phyloP scores from a whole-genome alignment of 1,140 invertebrate species.

The Anadara kagoshimensis region DNA sequence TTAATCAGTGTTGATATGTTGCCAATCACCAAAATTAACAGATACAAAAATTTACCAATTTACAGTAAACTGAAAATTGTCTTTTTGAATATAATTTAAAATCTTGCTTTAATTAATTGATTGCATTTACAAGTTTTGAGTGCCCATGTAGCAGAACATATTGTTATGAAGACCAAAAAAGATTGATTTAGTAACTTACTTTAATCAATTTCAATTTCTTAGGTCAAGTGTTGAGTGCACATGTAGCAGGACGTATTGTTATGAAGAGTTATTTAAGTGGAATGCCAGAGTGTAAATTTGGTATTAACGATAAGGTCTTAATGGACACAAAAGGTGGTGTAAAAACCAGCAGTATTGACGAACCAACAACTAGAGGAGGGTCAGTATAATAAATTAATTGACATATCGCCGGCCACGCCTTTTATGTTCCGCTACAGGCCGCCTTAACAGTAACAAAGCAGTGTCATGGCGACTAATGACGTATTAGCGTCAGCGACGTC shows the following conservation, averaged over 20 bases:
- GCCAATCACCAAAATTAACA: too few relatives aligned
- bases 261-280: conserved; percentile 99
- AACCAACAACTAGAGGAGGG: conserved; percentile 78
- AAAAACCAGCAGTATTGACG: conserved; percentile 80
- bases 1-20: too few relatives aligned
- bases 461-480: too few relatives aligned
- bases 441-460: too few relatives aligned
- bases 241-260: conserved; percentile 99
- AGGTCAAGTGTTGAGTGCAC: conserved; percentile 98
- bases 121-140: conserved; percentile 95
- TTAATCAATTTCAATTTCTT: conserved; percentile 44
- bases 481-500: too few relatives aligned
- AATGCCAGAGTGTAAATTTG: conserved; percentile 99
- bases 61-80: too few relatives aligned
- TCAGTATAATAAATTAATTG: conserved; percentile 4
- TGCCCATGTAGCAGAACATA: conserved; percentile 99
- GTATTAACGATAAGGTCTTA: conserved; percentile 99
- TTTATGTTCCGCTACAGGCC: too few relatives aligned
- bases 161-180: conserved; percentile 99
- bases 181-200: too few relatives aligned
- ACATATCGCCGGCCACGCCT: too few relatives aligned
- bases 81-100: too few relatives aligned
- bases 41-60: too few relatives aligned
- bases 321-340: conserved; percentile 97
- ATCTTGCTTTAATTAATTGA: conserved; percentile 38